These are phyloP conservation scores for Crypturellus tataupa DNA, from an alignment of 2,797 vertebrate genomes.

Conservation along the genomic window DNA sequence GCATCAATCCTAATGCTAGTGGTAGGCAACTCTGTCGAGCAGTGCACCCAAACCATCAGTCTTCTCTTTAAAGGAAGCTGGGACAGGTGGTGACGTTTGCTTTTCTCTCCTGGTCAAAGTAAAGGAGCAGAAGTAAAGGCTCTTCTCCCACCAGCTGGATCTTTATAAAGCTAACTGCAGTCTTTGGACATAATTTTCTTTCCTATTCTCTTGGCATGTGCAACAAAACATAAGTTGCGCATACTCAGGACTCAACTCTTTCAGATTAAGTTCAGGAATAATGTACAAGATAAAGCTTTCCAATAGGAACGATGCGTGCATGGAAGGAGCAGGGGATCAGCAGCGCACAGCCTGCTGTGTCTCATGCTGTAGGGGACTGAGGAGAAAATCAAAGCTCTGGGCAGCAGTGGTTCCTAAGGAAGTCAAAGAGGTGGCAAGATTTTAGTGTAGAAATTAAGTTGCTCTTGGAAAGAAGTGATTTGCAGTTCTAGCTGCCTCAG, in stretches of 20 bases:
- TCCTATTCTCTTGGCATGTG: neutral
- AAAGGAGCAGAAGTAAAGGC: neutral
- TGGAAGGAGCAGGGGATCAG: neutral
- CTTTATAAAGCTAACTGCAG: neutral
- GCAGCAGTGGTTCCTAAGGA: neutral
- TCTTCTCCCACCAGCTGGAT: neutral
- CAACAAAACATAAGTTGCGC: neutral
- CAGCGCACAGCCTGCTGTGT: neutral
- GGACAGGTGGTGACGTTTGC: neutral
- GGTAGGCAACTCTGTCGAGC: neutral
- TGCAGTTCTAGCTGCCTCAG: neutral
- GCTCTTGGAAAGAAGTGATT: neutral
- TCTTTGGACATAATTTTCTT: neutral
- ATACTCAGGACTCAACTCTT: neutral
- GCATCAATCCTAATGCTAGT: neutral
- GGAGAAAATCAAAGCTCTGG: neutral
- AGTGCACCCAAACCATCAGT: neutral
- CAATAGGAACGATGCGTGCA: neutral
- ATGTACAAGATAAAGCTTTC: neutral
- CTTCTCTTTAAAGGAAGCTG: neutral
- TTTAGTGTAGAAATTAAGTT: neutral
- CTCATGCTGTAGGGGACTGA: neutral
- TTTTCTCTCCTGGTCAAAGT: neutral
- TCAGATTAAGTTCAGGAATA: neutral
- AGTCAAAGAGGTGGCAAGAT: neutral